Base-by-base conservation (phyloP, 2,888 invertebrate species). In the Hypselothyrea guttata region DNA sequence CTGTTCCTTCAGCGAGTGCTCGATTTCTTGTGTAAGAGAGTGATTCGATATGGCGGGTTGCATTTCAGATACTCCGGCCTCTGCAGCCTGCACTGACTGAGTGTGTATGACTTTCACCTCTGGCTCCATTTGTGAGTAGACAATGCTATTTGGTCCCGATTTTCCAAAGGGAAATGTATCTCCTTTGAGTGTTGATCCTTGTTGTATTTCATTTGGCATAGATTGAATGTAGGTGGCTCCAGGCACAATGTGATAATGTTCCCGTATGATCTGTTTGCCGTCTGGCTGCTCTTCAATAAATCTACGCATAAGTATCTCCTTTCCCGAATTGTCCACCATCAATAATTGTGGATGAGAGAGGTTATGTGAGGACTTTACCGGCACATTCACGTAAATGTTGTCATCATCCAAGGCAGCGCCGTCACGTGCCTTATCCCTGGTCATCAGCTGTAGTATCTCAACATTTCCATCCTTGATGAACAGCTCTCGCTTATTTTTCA, bases 381-480 rank as follows among this genome's bases (percentile, higher is more conserved):
- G 93, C 34, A 93, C 90, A 81, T 93, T 92, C 4, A 92, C 91
- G 76, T 93, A 92, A 27, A 90, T 87, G 42, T 92, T 91, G 71
- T 93, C 93, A 66, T 94, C 94, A 68, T 93, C 93, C 33, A 82
- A 37, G 8, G 33, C 64, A 18, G 52, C 48, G 0, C 68, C 72
- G 31, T 88, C 88, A 0, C 86, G 72, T 49, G 92, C 91, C 63
- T 93, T 92, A 9, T 94, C 95, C 81, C 95, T 92, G 0, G 95
- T 95, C 46, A 96, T 93, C 46, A 96, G 90, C 64, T 95, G 91
- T 45, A 96, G 89, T 61, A 96, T 95, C 91, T 96, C 96, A 0
- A 96, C 94, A 83, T 96, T 95, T 0, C 96, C 96, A 83, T 96
- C 95, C 84, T 95, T 93, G 35, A 95, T 95, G 83, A 94, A 96